Evolutionary conservation across 2,888 invertebrate genomes (phyloP).

Genomic region (Phragmatobia fuliginosa): DNA sequence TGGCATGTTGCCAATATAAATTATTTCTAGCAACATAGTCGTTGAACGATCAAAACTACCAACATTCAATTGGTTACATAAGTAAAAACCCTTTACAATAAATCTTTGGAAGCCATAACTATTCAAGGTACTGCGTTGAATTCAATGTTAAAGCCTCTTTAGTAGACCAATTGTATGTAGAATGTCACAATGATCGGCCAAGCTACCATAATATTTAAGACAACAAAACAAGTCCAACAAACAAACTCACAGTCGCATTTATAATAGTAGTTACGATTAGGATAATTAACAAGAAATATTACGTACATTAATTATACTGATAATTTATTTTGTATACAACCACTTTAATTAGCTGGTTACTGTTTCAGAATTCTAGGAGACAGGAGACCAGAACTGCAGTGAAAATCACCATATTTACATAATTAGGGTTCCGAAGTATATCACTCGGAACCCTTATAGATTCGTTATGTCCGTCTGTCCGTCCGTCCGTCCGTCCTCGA

Average conservation of each 20-base stretch:
- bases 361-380: not conserved
- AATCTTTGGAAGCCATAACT: not conserved
- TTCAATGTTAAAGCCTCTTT: not conserved
- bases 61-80: not conserved
- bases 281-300: not conserved
- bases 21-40: conserved; percentile 22
- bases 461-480: no score
- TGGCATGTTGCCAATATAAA: conserved; percentile 36
- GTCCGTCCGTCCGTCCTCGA: no score
- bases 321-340: not conserved
- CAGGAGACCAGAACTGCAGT: not conserved
- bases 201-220: not conserved
- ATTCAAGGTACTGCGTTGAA: no score
- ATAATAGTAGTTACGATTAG: not conserved
- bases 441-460: no score
- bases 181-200: not conserved
- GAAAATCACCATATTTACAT: no score
- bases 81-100: not conserved
- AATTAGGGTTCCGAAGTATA: no score
- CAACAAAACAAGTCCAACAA: not conserved
- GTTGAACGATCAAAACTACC: not conserved
- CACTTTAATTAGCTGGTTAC: not conserved
- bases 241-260: not conserved
- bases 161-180: not conserved
- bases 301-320: not conserved